Base-by-base conservation (phyloP, 2,888 invertebrate genomes). In the Acleris holmiana region DNA sequence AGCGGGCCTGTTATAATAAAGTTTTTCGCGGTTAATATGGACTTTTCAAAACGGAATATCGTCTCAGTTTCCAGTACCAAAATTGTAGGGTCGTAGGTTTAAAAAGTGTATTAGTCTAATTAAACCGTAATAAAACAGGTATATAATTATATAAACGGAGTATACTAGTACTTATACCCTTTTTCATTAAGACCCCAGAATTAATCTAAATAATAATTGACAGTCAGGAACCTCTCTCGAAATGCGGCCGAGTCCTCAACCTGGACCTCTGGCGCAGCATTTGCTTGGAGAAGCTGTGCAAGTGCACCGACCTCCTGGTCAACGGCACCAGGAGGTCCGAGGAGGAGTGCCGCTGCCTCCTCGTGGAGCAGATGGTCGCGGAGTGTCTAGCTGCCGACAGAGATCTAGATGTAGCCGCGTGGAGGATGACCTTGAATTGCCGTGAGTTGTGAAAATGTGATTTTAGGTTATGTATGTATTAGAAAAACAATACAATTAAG, bases 211-310 rank as follows among this genome's bases (percentile, higher is more conserved):
- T 35, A 13, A 4, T 35, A 0, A 8, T 48, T 64, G 66, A 35
- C 80, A 95, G 95, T 48, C 93, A 95, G 75, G 93, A 94, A 58
- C 94, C 95, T 0, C 93, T 97, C 54, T 86, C 93, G 0, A 91
- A 93, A 60, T 97, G 97, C 82, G 92, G 91, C 13, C 92, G 91
- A 67, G 93, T 94, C 0, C 83, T 96, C 0, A 94, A 96, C 78
- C 83, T 95, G 17, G 95, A 96, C 71, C 94, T 94, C 67, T 96
- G 95, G 86, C 91, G 95, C 25, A 94, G 94, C 66, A 94, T 94
- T 62, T 97, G 97, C 79, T 80, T 96, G 66, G 96, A 97, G 83
- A 95, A 94, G 49, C 94, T 95, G 50, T 97, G 97, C 80, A 93
- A 94, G 59, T 97, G 97, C 76, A 86, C 96, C 0, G 93, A 94